Evolutionary conservation across 2,797 vertebrate genomes (phyloP).

Genomic region (Lemur catta): DNA sequence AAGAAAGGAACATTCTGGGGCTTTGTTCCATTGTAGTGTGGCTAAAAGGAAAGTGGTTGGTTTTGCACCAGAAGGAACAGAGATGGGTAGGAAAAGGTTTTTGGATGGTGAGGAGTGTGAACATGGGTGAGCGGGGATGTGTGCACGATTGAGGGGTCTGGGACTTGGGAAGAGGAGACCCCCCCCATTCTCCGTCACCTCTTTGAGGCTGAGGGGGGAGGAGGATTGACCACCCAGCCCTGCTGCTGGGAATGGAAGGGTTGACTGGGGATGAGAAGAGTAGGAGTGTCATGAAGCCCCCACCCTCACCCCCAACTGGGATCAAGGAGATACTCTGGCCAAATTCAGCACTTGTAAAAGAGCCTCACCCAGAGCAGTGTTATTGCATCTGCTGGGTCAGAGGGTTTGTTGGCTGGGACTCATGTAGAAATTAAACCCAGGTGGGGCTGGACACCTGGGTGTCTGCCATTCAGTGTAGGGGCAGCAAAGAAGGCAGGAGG

Average conservation of each 20-base stretch:
- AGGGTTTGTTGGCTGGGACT: conserved; percentile 23
- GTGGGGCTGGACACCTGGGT: conserved; percentile 2
- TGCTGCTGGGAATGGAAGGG: neutral
- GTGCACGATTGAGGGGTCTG: accelerated
- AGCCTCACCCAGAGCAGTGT: conserved; percentile 21
- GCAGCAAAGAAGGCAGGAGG: neutral
- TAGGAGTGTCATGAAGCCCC: neutral
- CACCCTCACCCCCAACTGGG: neutral
- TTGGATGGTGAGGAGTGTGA: neutral
- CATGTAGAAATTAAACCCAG: conserved; percentile 37
- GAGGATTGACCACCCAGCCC: neutral
- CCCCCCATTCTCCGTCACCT: neutral
- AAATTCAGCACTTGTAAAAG: conserved; percentile 27
- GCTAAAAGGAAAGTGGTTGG: neutral
- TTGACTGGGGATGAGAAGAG: neutral
- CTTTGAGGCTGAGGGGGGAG: neutral
- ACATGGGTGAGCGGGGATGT: too few species aligned
- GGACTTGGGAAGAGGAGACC: neutral
- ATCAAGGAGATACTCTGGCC: neutral
- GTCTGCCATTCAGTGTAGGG: neutral
- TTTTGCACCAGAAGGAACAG: neutral
- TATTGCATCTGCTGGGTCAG: conserved; percentile 45
- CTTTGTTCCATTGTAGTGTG: neutral
- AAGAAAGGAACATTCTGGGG: neutral
- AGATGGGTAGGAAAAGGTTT: neutral